Percentiles rank a stretch among this genome's conserved stretches.
Conservation (phyloP, 2,888 invertebrate genomes). For the Molanna angustata region DNA sequence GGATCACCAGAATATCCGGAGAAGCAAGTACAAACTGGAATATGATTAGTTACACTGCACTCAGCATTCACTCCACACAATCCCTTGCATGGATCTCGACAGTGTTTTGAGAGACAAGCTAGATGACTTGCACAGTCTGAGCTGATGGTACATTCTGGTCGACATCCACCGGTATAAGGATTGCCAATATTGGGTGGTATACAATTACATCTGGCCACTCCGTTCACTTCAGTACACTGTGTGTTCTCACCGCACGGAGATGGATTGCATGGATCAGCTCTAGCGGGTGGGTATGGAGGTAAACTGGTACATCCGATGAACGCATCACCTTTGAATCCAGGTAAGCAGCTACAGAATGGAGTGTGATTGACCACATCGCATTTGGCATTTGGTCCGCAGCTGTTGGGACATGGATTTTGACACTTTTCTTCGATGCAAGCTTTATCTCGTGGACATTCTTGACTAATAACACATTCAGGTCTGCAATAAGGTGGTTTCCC, state of each 20-base stretch:
- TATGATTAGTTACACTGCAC: conserved; percentile 77
- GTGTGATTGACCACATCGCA: conserved; percentile 78
- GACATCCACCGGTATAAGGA: conserved; percentile 80
- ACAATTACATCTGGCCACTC: conserved; percentile 73
- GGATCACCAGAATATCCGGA: conserved; percentile 80
- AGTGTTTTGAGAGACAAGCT: conserved; percentile 80
- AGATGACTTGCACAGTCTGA: conserved; percentile 75
- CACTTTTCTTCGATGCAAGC: conserved; percentile 83
- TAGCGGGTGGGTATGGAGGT: conserved; percentile 41
- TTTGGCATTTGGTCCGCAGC: conserved; percentile 77
- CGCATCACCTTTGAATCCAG: conserved; percentile 79
- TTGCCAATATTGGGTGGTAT: conserved; percentile 87
- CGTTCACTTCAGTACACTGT: conserved; percentile 68
- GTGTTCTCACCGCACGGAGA: conserved; percentile 85
- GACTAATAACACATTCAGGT: conserved; percentile 80
- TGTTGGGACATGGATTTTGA: conserved; percentile 72
- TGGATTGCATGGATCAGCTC: conserved; percentile 66
- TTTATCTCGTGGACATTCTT: conserved; percentile 74
- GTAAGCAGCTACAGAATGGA: conserved; percentile 75
- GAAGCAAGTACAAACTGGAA: conserved; percentile 78
- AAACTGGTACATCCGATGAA: conserved; percentile 73
- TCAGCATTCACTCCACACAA: conserved; percentile 81
- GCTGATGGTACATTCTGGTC: conserved; percentile 81
- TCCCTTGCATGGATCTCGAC: conserved; percentile 82
- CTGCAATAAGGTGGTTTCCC: conserved; percentile 79